phyloP scores from a whole-genome alignment of 2,888 invertebrate species.

The Agrotis exclamationis region DNA sequence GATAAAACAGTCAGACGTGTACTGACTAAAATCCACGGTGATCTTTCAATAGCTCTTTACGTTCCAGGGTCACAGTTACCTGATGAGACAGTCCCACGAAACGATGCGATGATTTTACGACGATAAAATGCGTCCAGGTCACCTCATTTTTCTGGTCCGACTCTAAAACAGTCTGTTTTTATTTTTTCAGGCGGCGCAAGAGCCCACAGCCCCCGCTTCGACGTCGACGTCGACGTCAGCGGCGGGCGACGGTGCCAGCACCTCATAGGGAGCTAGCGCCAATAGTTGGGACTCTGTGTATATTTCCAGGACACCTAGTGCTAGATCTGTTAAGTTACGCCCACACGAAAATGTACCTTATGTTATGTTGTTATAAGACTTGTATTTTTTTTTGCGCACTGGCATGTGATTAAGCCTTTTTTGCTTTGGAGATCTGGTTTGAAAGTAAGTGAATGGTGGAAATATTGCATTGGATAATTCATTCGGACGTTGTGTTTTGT shows the following conservation, averaged over 20 bases:
- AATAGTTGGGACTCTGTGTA: slow-evolving; percentile 61
- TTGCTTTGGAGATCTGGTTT: background rate
- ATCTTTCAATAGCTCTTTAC: too few species aligned
- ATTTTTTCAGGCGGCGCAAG: slow-evolving; percentile 84
- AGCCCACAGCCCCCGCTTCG: slow-evolving; percentile 80
- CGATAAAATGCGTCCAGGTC: too few species aligned
- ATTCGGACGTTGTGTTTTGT: background rate
- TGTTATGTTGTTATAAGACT: slow-evolving; percentile 66
- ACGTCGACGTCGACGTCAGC: slow-evolving; percentile 79
- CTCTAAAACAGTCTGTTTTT: slow-evolving; percentile 40
- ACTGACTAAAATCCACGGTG: too few species aligned
- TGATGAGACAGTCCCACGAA: too few species aligned
- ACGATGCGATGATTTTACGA: too few species aligned
- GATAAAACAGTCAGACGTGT: too few species aligned
- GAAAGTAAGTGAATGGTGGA: background rate
- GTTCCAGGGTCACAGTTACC: too few species aligned
- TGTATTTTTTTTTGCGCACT: slow-evolving; percentile 43
- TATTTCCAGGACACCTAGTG: slow-evolving; percentile 65
- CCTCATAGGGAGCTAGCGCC: slow-evolving; percentile 63
- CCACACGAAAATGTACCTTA: slow-evolving; percentile 68
- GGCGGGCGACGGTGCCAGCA: slow-evolving; percentile 73
- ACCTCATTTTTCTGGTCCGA: background rate
- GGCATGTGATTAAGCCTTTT: slow-evolving; percentile 36
- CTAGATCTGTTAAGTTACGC: slow-evolving; percentile 64
- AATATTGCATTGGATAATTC: background rate